Conservation (phyloP, 2,113 vertebrate species). For the Pseudolaguvia tuberculata region DNA sequence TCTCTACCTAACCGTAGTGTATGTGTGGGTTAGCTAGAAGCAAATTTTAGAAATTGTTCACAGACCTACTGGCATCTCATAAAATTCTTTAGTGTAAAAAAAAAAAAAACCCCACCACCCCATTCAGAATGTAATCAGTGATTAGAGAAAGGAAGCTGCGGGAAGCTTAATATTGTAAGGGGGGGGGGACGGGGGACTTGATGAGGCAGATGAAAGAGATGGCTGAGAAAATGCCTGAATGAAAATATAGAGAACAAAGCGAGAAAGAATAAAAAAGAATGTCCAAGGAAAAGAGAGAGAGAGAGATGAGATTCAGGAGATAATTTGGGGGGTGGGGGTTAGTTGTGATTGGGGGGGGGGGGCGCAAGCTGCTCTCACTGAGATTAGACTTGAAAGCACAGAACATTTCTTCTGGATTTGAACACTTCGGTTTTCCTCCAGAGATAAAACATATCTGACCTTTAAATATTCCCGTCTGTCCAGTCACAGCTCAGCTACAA, state of each 20-base stretch:
- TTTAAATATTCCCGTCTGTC: constrained; percentile 13
- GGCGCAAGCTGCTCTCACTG: constrained; percentile 60
- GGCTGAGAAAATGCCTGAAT: neutral
- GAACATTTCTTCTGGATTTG: constrained; percentile 27
- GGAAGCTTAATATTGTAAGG: neutral
- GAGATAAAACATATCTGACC: constrained; percentile 16
- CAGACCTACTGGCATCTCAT: neutral
- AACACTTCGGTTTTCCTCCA: neutral
- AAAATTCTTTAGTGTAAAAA: neutral
- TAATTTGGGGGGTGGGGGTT: constrained; percentile 2
- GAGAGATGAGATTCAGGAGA: constrained; percentile 20
- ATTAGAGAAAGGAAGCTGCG: constrained; percentile 9
- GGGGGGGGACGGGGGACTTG: neutral
- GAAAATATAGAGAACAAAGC: constrained; percentile 26
- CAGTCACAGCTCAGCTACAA: neutral
- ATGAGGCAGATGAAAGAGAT: constrained; percentile 31
- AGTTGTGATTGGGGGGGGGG: neutral
- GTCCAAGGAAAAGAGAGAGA: constrained; percentile 21
- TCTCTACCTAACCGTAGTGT: too few relatives aligned
- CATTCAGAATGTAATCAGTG: constrained; percentile 20
- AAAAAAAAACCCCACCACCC: neutral
- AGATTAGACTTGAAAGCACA: constrained; percentile 65
- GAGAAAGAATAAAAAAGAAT: constrained; percentile 14
- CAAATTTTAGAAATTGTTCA: neutral
- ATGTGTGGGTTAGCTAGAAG: neutral